These are phyloP conservation scores for Ceryle rudis DNA, from an alignment of 2,797 vertebrate genomes.

Conservation along the genomic window DNA sequence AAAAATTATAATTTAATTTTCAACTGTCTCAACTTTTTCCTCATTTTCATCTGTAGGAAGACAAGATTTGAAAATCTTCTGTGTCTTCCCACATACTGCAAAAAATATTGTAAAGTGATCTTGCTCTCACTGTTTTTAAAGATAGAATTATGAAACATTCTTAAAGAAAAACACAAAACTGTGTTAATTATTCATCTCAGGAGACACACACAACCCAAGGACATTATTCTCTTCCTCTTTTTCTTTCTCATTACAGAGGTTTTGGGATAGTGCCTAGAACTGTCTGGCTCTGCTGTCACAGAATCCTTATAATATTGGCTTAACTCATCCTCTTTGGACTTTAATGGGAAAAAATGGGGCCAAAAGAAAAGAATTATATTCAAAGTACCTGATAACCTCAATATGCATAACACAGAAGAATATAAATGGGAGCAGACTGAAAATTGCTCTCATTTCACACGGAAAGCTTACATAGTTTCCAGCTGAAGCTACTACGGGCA, in stretches of 20 bases:
- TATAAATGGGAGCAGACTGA: background rate
- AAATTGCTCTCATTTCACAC: background rate
- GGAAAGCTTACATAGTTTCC: background rate
- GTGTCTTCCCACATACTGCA: background rate
- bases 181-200: background rate
- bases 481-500: background rate
- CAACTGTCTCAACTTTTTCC: background rate
- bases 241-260: background rate
- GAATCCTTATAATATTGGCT: background rate
- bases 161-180: background rate
- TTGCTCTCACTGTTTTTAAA: background rate
- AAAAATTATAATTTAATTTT: conserved; percentile 45
- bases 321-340: background rate
- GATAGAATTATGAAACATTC: background rate
- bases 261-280: background rate
- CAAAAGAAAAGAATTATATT: background rate
- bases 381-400: background rate
- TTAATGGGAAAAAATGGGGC: background rate
- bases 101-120: background rate
- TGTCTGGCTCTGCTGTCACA: background rate
- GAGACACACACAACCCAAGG: background rate
- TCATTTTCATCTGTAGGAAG: background rate
- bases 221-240: background rate
- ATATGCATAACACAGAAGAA: background rate
- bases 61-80: background rate